Evolutionary conservation across 2,113 vertebrate genomes (phyloP), one percentile per base, ranked within the genome.

Genomic region (Cephalopholis sonnerati): DNA sequence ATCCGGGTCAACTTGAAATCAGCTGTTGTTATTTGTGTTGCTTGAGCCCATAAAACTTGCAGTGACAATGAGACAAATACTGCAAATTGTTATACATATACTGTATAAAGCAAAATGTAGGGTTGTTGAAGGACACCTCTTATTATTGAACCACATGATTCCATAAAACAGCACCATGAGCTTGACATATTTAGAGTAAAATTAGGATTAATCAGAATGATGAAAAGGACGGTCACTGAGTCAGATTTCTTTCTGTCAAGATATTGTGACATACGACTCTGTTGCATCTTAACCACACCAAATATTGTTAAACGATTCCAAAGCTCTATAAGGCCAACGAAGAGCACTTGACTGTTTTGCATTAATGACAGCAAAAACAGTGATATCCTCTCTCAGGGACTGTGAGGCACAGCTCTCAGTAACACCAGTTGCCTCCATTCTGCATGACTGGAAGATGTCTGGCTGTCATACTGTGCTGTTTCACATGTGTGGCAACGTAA

Each of bases 401-500:
- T 1, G n/a, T 51, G 50, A 22, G 18, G 9, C 41, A 3, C 41
- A 9, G 16, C 27, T 29, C 12, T 77, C 41, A 48, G 58, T 29
- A 32, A 44, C 64, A 32, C 7, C 50, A 53, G 11, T 61, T 25
- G 13, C 41, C 57, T 12, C 11, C 41, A 3, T 8, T 27, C 48
- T 55, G 70, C 61, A 36, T 32, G 74, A 39, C 44, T 70, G 32
- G 16, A n/a, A 10, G 25, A 44, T 62, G 77, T 17, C 41, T 44
- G n/a, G 53, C 15, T 54, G 62, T 20, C 54, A 39, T 7, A 4
- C 68, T 22, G 46, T 32, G 65, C 32, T 25, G 58, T 17, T 73
- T 55, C 59, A 73, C 81, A 72, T 63, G 53, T 70, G 79, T 81
- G 72, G 69, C n/a, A 55, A 53, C 44, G 44, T 3, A 5, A 25